phyloP scores from a whole-genome alignment of 2,888 invertebrate genomes.

The Andrena flavipes region DNA sequence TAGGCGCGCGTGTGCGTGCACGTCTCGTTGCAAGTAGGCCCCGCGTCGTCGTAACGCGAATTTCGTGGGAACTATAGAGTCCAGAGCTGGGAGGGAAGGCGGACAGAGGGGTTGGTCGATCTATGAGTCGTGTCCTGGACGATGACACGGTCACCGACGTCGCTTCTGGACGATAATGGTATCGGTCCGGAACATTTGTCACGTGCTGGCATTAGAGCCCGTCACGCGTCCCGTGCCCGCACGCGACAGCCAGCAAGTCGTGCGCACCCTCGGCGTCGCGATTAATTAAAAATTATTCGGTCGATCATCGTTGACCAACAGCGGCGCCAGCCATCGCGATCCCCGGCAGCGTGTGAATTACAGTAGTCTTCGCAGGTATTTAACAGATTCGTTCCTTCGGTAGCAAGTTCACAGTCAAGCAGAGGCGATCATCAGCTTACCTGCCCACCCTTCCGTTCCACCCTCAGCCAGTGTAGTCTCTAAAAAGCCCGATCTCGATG shows the following conservation, averaged over 20 bases:
- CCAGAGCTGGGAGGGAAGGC: slow-evolving; percentile 9
- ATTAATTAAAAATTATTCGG: slow-evolving; percentile 4
- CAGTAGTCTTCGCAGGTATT: no score
- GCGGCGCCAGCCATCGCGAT: neutral
- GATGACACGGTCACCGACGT: slow-evolving; percentile 54
- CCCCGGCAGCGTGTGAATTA: no score
- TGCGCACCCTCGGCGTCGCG: neutral
- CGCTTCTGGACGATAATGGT: slow-evolving; percentile 64
- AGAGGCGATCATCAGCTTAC: slow-evolving; percentile 18
- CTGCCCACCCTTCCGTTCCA: slow-evolving; percentile 11
- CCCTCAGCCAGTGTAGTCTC: slow-evolving; percentile 12
- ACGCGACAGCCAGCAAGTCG: slow-evolving; percentile 13
- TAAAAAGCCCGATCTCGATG: slow-evolving; percentile 51
- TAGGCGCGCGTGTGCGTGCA: slow-evolving; percentile 1
- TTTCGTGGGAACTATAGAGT: slow-evolving; percentile 51
- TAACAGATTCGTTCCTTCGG: no score
- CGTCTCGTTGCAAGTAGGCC: slow-evolving; percentile 40
- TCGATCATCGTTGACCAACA: neutral
- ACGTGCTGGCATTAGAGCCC: slow-evolving; percentile 62
- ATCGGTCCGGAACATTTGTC: slow-evolving; percentile 70
- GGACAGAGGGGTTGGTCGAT: neutral
- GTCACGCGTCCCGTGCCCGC: slow-evolving; percentile 22
- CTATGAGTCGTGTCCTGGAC: slow-evolving; percentile 50
- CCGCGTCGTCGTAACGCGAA: slow-evolving; percentile 35
- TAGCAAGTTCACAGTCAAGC: no score